phyloP scores from a whole-genome alignment of 1,140 invertebrate genomes.

The Choristoneura fumiferana region DNA sequence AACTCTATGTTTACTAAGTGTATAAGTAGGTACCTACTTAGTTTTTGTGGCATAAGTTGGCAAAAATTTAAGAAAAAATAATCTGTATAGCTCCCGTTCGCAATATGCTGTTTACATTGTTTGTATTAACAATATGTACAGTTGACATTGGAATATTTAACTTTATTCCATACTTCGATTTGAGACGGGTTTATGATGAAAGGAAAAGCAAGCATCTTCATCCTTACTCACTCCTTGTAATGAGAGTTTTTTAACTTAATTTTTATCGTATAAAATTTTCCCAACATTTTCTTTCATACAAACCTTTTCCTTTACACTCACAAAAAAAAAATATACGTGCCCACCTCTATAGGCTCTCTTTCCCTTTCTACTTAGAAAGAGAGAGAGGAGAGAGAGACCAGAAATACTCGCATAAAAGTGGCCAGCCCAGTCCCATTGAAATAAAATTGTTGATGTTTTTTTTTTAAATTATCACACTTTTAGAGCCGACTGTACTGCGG shows the following conservation, averaged over 20 bases:
- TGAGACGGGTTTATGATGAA: conserved; percentile 25
- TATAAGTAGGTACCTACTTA: too few relatives aligned
- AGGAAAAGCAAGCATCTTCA: not conserved
- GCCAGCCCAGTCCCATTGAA: too few relatives aligned
- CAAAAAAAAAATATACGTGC: too few relatives aligned
- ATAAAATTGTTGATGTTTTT: too few relatives aligned
- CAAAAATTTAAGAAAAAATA: conserved; percentile 29
- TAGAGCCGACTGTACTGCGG: too few relatives aligned
- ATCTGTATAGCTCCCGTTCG: conserved; percentile 36
- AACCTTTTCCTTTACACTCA: conserved; percentile 18
- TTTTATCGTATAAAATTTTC: conserved; percentile 29
- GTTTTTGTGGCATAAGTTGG: conserved; percentile 21
- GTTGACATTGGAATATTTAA: not conserved
- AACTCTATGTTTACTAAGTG: conserved; percentile 20
- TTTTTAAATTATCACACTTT: too few relatives aligned
- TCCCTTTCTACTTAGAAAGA: too few relatives aligned
- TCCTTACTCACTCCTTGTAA: not conserved
- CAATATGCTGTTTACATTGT: conserved; percentile 35
- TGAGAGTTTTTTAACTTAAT: conserved; percentile 7
- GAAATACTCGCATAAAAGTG: too few relatives aligned
- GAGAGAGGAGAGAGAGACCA: too few relatives aligned
- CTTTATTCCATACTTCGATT: conserved; percentile 15
- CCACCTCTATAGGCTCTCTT: too few relatives aligned
- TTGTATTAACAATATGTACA: conserved; percentile 25
- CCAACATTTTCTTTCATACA: too few relatives aligned